Evolutionary conservation across 2,797 vertebrate species (phyloP).

Genomic region (Poecilia picta): DNA sequence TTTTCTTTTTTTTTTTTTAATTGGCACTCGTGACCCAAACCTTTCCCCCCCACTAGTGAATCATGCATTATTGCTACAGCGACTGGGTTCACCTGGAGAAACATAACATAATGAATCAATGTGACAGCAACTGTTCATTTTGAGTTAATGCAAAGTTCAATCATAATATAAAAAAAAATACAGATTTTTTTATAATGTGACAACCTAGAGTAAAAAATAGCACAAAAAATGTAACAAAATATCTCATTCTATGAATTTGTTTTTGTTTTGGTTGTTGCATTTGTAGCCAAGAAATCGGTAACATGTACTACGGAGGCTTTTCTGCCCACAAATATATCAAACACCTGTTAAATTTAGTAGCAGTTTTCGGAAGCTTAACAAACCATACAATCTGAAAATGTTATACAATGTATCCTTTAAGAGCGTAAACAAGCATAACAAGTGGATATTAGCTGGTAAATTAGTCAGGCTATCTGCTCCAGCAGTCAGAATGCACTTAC

Average conservation of each 20-base stretch:
- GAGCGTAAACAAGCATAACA: background rate
- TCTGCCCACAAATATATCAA: background rate
- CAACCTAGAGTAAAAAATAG: background rate
- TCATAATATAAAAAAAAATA: background rate
- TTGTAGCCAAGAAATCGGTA: background rate
- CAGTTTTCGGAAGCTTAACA: background rate
- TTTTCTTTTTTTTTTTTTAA: constrained; percentile 8
- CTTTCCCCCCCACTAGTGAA: constrained; percentile 10
- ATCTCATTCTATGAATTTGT: background rate
- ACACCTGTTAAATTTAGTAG: background rate
- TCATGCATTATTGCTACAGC: constrained; percentile 30
- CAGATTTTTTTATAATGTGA: background rate
- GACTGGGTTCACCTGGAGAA: background rate
- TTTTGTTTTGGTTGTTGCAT: background rate
- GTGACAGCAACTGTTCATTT: background rate
- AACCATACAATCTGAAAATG: background rate
- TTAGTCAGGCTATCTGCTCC: background rate
- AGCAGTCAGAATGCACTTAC: background rate
- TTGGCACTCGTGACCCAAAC: constrained; percentile 38
- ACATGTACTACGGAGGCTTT: background rate
- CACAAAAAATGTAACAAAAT: background rate
- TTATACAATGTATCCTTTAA: background rate
- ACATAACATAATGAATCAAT: background rate
- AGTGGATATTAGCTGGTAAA: background rate
- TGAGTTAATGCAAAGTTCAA: constrained; percentile 1